Evolutionary conservation across 2,888 invertebrate genomes (phyloP), one percentile per base, ranked within the genome.

Genomic region (Mechanitis mazaeus): DNA sequence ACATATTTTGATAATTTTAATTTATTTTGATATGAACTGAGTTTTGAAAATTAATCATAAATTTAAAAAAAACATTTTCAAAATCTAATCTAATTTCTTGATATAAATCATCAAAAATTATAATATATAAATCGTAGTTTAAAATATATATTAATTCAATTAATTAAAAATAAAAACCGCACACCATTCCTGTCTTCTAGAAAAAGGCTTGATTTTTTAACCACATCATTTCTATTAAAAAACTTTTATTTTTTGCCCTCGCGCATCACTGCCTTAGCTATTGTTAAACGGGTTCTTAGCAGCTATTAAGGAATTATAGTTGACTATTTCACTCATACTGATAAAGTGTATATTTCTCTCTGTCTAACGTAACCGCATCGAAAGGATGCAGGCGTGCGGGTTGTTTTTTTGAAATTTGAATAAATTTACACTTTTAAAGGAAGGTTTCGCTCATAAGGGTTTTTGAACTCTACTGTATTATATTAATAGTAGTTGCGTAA

Each of bases 361-460:
- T 64, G 59, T 78, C 66, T 28, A 69, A 60, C 67, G 38, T 42
- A 57, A n/a, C 55, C 6, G 42, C 45, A 56, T 53, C 72, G 78
- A 72, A 84, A 82, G 84, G 83, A 81, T 78, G 79, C 81, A 75
- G 75, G 79, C 78, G 75, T 76, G 73, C 71, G 74, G 72, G 77
- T 81, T 71, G 72, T 83, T 85, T 85, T 84, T 84, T 84, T 66
- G 75, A 83, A 86, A 86, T 87, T 86, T 87, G 81, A 87, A 87
- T 87, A 87, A 85, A 87, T 87, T 87, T 87, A 86, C 87, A 87
- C 85, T 84, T 85, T 84, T 79, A 85, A 83, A 82, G 83, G 79
- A 82, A 80, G 75, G 73, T 72, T 72, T 70, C 64, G 72, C 78
- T 78, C 75, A 72, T 70, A 71, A 72, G 76, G 85, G 81, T 83